Base-by-base conservation (phyloP, 2,797 vertebrate species). In the Myotis findleyi region DNA sequence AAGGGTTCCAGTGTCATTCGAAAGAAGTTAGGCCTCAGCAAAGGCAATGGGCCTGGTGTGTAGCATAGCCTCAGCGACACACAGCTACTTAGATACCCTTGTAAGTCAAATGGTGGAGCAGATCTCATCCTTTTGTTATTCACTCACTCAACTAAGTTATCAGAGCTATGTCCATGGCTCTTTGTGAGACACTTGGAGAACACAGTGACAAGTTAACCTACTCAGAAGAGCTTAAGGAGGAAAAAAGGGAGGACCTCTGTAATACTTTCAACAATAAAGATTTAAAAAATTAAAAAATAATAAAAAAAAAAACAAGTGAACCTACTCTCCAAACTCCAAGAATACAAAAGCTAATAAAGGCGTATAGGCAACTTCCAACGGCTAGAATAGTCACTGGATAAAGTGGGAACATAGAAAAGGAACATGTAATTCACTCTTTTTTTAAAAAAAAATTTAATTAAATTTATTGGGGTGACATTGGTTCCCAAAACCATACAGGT, bases 1-100 rank as follows among this genome's bases (percentile, higher is more conserved):
- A 87, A 94, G 72, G 91, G 89, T 72, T 90, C 36, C 75, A 73
- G 16, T 59, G 69, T 72, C 41, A 85, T 89, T 82, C 79, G 55
- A 87, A 93, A 77, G 73, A 73, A 94, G 18, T 23, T 89, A 57
- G 66, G 62, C 25, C 71, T 88, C 13, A 73, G 38, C 27, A 55
- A 87, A 72, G n/a, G 11, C 47, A 89, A 4, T 49, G 86, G 11
- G 14, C 64, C 55, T 71, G 62, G 59, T 57, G 33, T 25, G 85
- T 8, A 68, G 27, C 20, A 91, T 12, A 62, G 6, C 8, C 21
- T 93, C 23, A 75, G 4, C 1, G 82, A 82, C 12, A 18, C 38
- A 69, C 27, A 27, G 69, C 62, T 59, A 30, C 21, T 73, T 44
- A 84, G 41, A 36, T 25, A 12, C 10, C 16, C 55, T 44, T 73